A percentile compares a stretch with the other conserved stretches of the same genome.
Conservation (phyloP, 2,113 vertebrate species). For the Pelusios castaneus region DNA sequence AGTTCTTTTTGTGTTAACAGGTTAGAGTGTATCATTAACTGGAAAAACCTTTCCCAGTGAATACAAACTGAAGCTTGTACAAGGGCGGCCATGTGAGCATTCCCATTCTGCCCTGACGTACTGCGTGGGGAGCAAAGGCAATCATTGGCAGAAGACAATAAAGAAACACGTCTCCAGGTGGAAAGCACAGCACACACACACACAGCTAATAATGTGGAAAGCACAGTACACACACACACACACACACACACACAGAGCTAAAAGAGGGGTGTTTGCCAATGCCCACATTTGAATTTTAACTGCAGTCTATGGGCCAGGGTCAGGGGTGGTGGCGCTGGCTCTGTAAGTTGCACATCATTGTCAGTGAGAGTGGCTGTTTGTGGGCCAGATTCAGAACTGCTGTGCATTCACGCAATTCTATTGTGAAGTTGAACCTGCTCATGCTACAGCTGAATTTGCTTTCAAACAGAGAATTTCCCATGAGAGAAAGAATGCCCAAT, state of each 20-base stretch:
- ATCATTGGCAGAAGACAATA: neutral
- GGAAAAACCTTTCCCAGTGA: neutral
- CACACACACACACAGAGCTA: neutral
- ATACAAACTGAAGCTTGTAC: neutral
- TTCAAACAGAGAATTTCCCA: constrained; percentile 21
- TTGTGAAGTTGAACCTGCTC: neutral
- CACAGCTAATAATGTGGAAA: neutral
- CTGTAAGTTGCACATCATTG: neutral
- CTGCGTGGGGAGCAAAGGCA: neutral
- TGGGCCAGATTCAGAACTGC: neutral
- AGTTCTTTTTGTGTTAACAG: neutral
- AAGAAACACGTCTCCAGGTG: neutral
- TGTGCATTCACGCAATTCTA: neutral
- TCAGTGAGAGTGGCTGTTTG: neutral
- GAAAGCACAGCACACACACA: neutral
- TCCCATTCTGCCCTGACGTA: neutral
- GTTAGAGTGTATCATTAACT: neutral
- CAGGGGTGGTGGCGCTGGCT: neutral
- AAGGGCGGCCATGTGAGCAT: neutral
- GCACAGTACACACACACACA: neutral
- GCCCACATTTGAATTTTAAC: constrained; percentile 38
- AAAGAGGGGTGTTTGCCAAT: neutral
- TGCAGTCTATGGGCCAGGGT: neutral
- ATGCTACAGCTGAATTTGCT: neutral
- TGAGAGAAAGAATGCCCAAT: neutral